Evolutionary conservation across 2,888 invertebrate genomes (phyloP), one percentile per base, ranked within the genome.

Genomic region (Stenodera caucasica): DNA sequence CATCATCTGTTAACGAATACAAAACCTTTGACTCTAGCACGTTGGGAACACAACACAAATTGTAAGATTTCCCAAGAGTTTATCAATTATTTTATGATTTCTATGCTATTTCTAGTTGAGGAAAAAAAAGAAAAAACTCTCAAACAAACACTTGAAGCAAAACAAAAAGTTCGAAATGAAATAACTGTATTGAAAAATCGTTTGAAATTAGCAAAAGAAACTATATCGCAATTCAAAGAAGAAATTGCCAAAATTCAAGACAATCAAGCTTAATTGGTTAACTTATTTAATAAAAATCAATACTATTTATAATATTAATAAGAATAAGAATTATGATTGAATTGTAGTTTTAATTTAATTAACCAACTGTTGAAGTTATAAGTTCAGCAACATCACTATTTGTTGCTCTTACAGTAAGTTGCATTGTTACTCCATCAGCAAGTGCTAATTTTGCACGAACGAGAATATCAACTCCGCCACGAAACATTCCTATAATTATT

Each of bases 391-490:
- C 89, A 67, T 90, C 89, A 54, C 91, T 88, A 79, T 94, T 89
- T 12, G 91, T 90, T 21, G 95, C 92, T 49, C 96, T 84, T 0
- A 97, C 93, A 0, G 94, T 91, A 56, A 98, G 82, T 78, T 96
- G 93, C 93, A 98, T 95, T 2, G 96, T 96, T 0, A 98, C 93
- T n/a, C 91, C 90, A 35, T 87, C 85, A 0, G 88, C 86, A n/a
- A 94, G 83, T 1, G 89, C 90, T 62, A 95, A 78, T 78, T 95
- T 93, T 2, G 96, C 91, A 63, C 92, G 84, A 0, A 96, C 93
- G 57, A 98, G 82, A 30, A 97, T 90, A 60, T 97, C 95, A 56
- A 90, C 88, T 0, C 96, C 96, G 0, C 96, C 96, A 59, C 98
- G 86, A 78, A 94, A 99, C 23, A 92, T 83, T 7, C 96, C 92